Conservation (phyloP, 2,113 vertebrate genomes). For the Pipa parva region DNA sequence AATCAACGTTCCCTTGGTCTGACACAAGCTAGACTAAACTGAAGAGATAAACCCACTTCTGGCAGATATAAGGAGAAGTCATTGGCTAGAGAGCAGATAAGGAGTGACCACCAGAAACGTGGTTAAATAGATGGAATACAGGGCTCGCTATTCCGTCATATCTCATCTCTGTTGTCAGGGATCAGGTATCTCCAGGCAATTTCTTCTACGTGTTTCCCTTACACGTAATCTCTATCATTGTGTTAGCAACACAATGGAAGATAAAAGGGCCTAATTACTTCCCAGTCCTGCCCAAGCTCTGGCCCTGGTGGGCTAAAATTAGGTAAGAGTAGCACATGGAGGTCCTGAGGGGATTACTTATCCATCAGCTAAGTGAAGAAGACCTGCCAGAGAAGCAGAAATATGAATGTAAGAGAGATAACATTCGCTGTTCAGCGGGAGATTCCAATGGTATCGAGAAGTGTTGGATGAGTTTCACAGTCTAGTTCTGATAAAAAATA, state of each 20-base stretch:
- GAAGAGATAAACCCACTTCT: neutral
- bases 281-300: neutral
- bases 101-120: too few relatives aligned
- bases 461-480: too few relatives aligned
- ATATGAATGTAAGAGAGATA: neutral
- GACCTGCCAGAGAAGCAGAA: conserved; percentile 14
- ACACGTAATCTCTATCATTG: conserved; percentile 2
- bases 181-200: too few relatives aligned
- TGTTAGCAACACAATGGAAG: conserved; percentile 1
- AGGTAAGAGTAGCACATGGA: conserved; percentile 7
- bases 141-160: too few relatives aligned
- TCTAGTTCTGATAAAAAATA: too few relatives aligned
- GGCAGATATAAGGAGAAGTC: too few relatives aligned
- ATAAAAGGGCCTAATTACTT: conserved; percentile 13
- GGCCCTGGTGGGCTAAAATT: conserved; percentile 24
- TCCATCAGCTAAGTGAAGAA: conserved; percentile 13
- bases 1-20: too few relatives aligned
- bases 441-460: too few relatives aligned
- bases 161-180: too few relatives aligned
- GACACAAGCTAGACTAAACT: neutral
- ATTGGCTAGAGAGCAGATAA: too few relatives aligned
- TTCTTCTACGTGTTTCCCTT: neutral
- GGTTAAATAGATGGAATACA: too few relatives aligned
- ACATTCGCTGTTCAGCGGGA: neutral
- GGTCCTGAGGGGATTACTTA: conserved; percentile 15